Evolutionary conservation across 2,888 invertebrate genomes (phyloP).

Genomic region (Capitulum mitella): DNA sequence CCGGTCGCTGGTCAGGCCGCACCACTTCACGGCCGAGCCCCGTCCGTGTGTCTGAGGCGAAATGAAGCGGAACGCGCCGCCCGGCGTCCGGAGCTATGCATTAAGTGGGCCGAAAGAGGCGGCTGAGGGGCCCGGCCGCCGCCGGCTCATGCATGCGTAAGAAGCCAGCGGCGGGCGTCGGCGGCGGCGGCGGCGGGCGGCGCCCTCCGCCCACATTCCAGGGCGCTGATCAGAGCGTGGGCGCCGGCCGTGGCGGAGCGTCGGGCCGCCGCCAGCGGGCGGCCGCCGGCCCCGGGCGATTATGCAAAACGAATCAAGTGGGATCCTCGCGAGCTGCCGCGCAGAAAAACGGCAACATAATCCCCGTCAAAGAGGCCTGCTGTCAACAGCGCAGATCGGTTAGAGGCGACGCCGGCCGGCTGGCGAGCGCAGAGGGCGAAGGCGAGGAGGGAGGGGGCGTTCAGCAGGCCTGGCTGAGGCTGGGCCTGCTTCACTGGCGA

Average conservation of each 20-base stretch:
- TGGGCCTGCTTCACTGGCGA: too few relatives aligned
- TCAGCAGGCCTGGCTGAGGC: too few relatives aligned
- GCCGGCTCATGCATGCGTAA: constrained; percentile 4
- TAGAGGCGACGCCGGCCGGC: too few relatives aligned
- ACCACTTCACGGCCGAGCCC: too few relatives aligned
- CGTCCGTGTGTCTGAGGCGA: too few relatives aligned
- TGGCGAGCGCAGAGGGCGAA: too few relatives aligned
- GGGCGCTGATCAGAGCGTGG: background rate
- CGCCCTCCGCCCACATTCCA: constrained; percentile 1
- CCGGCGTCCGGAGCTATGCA: too few relatives aligned
- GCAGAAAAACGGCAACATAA: background rate
- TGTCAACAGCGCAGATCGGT: too few relatives aligned
- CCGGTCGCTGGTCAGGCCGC: too few relatives aligned
- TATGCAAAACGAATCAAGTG: background rate
- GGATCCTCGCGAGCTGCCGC: background rate
- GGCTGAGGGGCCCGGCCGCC: background rate
- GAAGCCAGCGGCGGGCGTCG: background rate
- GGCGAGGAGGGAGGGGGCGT: too few relatives aligned
- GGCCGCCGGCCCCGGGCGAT: background rate
- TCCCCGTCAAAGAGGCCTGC: background rate
- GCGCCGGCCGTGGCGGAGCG: background rate
- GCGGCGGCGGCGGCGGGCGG: background rate
- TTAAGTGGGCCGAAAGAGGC: background rate
- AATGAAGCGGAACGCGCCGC: too few relatives aligned
- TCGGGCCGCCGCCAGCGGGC: background rate